Evolutionary conservation across 1,140 invertebrate species (phyloP), one percentile per base, ranked within the genome.

Genomic region (Choristoneura fumiferana): DNA sequence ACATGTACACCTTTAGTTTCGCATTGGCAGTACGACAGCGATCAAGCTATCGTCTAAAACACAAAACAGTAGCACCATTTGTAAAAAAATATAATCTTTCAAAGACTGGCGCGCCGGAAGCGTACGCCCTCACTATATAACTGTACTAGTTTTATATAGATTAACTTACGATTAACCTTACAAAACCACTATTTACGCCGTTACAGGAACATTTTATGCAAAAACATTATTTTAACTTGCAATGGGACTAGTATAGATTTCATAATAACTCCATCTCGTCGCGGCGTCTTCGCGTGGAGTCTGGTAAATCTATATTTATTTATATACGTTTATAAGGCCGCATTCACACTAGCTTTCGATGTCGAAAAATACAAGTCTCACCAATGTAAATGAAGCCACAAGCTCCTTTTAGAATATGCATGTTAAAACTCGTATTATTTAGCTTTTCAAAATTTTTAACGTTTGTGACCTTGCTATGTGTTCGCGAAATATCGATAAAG

Each of bases 181-280:
- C 74, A 78, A 82, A 81, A 81, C 61, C 73, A 73, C 69, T 79
- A 77, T 77, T 86, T 82, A 87, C 79, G 81, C 79, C 81, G 81
- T 81, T 81, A 85, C 78, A 87, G 84, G 84, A 87, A 87, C 84
- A 87, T 85, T 78, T 80, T 78, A 81, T 82, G 81, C 80, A 83
- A 84, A 80, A 82, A 66, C 76, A 77, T 22, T 43, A 84, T 76
- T 82, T 81, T 76, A 81, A 81, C 73, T 86, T 84, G 81, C 79
- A 84, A 85, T 81, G 76, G 76, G 84, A 87, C 84, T 87, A 87
- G 82, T 84, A 82, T 80, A 81, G 69, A 79, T 74, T 78, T 69
- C 67, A 67, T 73, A 58, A 53, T 67, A 73, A 78, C 74, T 78
- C 73, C 78, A 65, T 70, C 61, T 73, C 76, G 81, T 81, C 78